These are phyloP conservation scores for Vultur gryphus DNA, from an alignment of 2,797 vertebrate species.

Conservation along the genomic window DNA sequence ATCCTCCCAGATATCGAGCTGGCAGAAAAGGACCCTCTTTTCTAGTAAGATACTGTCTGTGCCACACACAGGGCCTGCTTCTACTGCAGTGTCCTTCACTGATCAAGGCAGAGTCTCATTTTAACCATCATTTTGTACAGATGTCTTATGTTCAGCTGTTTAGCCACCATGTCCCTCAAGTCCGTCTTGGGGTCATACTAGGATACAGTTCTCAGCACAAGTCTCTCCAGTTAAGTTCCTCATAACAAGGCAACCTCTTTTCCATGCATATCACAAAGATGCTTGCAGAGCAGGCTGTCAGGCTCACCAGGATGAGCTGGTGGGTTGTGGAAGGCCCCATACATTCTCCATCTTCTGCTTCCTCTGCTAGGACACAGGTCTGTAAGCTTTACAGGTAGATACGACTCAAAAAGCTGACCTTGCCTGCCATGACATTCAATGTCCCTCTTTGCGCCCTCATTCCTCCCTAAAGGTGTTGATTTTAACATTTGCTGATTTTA, in stretches of 20 bases:
- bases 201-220: neutral
- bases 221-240: neutral
- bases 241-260: neutral
- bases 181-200: neutral
- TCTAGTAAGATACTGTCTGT: neutral
- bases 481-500: conserved; percentile 1
- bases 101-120: neutral
- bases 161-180: neutral
- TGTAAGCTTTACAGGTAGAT: neutral
- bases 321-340: neutral
- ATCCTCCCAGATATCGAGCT: neutral
- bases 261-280: neutral
- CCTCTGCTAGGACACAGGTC: neutral
- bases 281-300: neutral
- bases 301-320: neutral
- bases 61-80: neutral
- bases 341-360: neutral
- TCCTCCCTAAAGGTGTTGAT: neutral
- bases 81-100: neutral
- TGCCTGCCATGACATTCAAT: neutral
- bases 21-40: neutral
- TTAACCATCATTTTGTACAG: neutral
- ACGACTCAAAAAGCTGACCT: neutral
- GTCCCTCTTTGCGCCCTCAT: neutral
- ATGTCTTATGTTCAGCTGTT: neutral